Evolutionary conservation across 2,113 vertebrate genomes (phyloP).

Genomic region (Stomatorhinus ivindoensis): DNA sequence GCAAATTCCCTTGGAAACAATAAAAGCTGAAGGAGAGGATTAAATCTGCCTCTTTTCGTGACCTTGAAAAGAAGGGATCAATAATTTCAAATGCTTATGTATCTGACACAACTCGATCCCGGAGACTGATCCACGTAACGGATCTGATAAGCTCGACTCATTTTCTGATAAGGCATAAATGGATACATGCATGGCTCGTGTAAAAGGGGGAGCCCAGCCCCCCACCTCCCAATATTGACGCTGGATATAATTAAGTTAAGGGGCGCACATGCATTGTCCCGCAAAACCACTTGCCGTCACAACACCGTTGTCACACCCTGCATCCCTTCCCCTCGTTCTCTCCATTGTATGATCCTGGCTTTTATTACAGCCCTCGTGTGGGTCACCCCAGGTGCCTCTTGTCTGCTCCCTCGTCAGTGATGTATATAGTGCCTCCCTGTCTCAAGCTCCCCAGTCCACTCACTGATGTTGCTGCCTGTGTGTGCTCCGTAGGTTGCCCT

Average conservation of each 20-base stretch:
- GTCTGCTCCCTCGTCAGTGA: too few relatives aligned
- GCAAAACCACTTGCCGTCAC: background rate
- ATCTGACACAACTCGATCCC: constrained; percentile 9
- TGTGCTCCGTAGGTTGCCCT: too few relatives aligned
- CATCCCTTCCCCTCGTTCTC: too few relatives aligned
- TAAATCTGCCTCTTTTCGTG: constrained; percentile 16
- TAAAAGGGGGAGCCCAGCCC: background rate
- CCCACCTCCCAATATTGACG: background rate
- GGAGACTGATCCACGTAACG: constrained; percentile 19
- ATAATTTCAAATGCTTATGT: constrained; percentile 23
- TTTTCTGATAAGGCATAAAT: constrained; percentile 27
- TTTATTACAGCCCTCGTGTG: too few relatives aligned
- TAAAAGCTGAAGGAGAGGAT: constrained; percentile 8
- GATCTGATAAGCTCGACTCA: constrained; percentile 27
- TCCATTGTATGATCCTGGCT: too few relatives aligned
- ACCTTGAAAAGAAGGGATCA: constrained; percentile 23
- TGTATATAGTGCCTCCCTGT: too few relatives aligned
- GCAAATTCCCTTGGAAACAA: constrained; percentile 17
- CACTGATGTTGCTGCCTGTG: too few relatives aligned
- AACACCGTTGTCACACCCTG: background rate
- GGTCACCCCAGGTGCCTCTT: too few relatives aligned
- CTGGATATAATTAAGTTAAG: background rate
- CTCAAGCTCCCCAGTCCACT: too few relatives aligned
- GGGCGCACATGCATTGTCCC: background rate
- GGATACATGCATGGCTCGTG: background rate